phyloP scores from a whole-genome alignment of 2,888 invertebrate genomes.

The Dasypogon diadema region DNA sequence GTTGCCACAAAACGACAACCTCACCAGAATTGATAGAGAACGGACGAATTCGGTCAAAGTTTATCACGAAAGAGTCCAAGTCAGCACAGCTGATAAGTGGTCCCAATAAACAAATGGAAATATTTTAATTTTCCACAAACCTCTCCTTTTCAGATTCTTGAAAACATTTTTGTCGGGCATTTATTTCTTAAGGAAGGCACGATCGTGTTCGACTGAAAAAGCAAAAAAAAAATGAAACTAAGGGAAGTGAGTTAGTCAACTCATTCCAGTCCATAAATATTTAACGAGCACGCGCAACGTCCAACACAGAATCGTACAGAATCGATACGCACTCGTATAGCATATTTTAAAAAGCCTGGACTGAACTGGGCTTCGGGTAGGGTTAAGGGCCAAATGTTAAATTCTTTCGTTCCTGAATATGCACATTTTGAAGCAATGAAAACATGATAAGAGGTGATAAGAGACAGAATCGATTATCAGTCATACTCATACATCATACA shows the following conservation, averaged over 20 bases:
- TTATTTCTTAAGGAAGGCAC: slow-evolving; percentile 10
- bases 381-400: slow-evolving; percentile 48
- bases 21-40: slow-evolving; percentile 14
- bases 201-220: slow-evolving; percentile 4
- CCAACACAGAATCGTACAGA: neutral
- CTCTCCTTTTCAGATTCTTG: neutral
- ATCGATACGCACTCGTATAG: neutral
- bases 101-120: slow-evolving; percentile 18
- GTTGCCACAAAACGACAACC: slow-evolving; percentile 13
- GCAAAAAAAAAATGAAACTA: neutral
- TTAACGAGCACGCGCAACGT: slow-evolving; percentile 1
- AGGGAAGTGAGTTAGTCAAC: neutral
- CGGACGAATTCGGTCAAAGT: slow-evolving; percentile 43
- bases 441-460: slow-evolving; percentile 41
- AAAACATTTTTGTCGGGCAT: neutral
- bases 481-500: neutral
- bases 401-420: slow-evolving; percentile 35
- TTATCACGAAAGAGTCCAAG: slow-evolving; percentile 15
- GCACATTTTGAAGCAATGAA: slow-evolving; percentile 24
- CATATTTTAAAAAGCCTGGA: neutral
- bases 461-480: neutral
- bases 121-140: slow-evolving; percentile 33
- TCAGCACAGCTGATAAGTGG: slow-evolving; percentile 22
- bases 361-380: neutral
- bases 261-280: slow-evolving; percentile 17